Evolutionary conservation across 2,888 invertebrate species (phyloP).

Genomic region (Brachynemurus nebulosus): DNA sequence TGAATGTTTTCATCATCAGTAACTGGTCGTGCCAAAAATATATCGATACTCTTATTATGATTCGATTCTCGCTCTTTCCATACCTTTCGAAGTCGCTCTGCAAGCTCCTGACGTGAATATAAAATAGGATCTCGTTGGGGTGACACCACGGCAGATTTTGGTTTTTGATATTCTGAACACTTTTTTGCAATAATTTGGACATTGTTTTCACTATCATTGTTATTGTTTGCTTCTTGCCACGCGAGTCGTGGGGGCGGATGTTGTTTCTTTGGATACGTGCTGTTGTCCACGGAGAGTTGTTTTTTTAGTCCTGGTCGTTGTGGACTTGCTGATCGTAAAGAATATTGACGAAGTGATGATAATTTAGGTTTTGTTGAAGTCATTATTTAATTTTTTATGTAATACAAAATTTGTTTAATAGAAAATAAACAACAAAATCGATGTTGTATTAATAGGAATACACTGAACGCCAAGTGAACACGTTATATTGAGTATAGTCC

Average conservation of each 20-base stretch:
- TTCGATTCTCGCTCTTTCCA: constrained; percentile 36
- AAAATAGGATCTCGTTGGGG: constrained; percentile 27
- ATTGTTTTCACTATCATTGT: constrained; percentile 13
- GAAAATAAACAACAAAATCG: not conserved
- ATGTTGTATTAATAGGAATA: not conserved
- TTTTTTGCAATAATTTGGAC: constrained; percentile 26
- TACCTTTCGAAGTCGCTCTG: constrained; percentile 33
- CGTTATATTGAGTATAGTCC: not conserved
- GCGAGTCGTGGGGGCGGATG: constrained; percentile 17
- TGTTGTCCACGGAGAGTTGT: constrained; percentile 25
- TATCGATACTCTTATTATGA: constrained; percentile 44
- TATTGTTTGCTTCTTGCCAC: constrained; percentile 18
- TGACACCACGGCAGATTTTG: constrained; percentile 18
- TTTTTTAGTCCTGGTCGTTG: constrained; percentile 24
- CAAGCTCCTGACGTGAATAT: constrained; percentile 33
- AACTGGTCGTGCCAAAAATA: constrained; percentile 39
- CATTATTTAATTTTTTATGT: constrained; percentile 10
- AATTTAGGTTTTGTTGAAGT: constrained; percentile 21
- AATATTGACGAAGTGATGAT: constrained; percentile 27
- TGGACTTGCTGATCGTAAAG: constrained; percentile 22
- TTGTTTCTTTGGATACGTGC: not conserved
- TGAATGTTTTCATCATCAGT: not conserved
- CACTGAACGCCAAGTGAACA: not conserved
- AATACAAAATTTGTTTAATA: constrained; percentile 1
- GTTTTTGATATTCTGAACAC: constrained; percentile 21